Conservation (phyloP, 2,888 invertebrate genomes). For the Gymnoscelis rufifasciata region DNA sequence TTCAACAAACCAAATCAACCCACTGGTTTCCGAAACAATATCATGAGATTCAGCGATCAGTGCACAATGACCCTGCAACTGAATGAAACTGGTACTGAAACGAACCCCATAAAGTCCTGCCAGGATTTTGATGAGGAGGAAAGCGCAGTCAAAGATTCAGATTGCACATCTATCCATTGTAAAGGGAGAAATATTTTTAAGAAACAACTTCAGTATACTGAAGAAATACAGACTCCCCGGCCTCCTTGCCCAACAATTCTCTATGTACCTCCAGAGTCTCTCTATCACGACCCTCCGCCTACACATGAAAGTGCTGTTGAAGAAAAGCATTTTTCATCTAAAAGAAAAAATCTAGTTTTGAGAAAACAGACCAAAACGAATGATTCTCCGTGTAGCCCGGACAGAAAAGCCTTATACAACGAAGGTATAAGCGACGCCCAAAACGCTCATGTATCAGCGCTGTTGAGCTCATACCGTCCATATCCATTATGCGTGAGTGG, state of each 20-base stretch:
- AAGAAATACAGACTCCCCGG: no score
- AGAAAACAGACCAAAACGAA: constrained; percentile 21
- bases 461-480: constrained; percentile 1
- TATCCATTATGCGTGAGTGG: constrained; percentile 18
- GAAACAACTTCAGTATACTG: no score
- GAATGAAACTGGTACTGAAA: constrained; percentile 43
- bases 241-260: no score
- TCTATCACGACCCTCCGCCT: no score
- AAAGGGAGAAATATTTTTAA: no score
- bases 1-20: neutral
- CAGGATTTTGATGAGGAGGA: constrained; percentile 22
- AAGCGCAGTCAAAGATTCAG: constrained; percentile 29
- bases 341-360: constrained; percentile 23
- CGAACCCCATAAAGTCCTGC: constrained; percentile 22
- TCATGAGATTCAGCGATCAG: constrained; percentile 48
- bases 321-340: no score
- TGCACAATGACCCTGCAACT: constrained; percentile 53
- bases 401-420: constrained; percentile 49
- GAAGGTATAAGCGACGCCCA: constrained; percentile 54
- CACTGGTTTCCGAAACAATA: constrained; percentile 39
- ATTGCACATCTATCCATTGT: constrained; percentile 2
- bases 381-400: neutral
- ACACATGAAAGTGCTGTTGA: no score
- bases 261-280: no score
- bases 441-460: neutral